phyloP scores from a whole-genome alignment of 2,113 vertebrate species.

The Otis tarda region DNA sequence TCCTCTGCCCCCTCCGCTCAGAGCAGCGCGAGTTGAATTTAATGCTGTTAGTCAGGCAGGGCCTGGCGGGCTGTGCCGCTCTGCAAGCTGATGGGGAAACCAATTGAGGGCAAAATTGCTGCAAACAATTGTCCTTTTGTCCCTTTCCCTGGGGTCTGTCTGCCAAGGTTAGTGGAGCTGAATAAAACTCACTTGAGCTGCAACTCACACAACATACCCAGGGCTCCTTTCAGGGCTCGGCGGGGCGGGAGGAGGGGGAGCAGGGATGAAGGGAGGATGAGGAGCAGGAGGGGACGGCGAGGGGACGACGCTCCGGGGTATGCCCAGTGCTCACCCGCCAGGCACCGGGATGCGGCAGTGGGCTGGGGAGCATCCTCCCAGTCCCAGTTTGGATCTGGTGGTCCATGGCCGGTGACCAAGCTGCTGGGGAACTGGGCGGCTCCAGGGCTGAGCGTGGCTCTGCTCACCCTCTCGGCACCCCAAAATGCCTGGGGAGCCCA shows the following conservation, averaged over 20 bases:
- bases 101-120: slow-evolving; percentile 65
- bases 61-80: slow-evolving; percentile 55
- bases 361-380: neutral
- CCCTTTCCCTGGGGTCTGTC: slow-evolving; percentile 61
- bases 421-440: rapidly evolving
- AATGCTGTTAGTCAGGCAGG: slow-evolving; percentile 67
- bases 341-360: neutral
- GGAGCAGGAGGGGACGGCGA: neutral
- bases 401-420: neutral
- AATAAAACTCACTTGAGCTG: slow-evolving; percentile 69
- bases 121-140: slow-evolving; percentile 76
- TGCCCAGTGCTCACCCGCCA: neutral
- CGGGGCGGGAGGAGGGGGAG: slow-evolving; percentile 19
- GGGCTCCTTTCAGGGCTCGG: slow-evolving; percentile 50
- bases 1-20: neutral
- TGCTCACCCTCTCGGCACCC: neutral
- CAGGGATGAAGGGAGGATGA: neutral
- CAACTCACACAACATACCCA: slow-evolving; percentile 61
- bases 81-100: slow-evolving; percentile 64
- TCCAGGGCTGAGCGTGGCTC: rapidly evolving
- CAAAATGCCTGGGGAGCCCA: neutral
- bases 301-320: neutral
- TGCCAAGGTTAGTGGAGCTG: slow-evolving; percentile 73
- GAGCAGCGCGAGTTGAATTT: slow-evolving; percentile 63
- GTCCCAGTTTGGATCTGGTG: rapidly evolving